Percentiles rank a stretch among this genome's conserved stretches.
These are phyloP conservation scores for Zaprionus bogoriensis DNA, from an alignment of 2,888 invertebrate species.

Conservation along the genomic window DNA sequence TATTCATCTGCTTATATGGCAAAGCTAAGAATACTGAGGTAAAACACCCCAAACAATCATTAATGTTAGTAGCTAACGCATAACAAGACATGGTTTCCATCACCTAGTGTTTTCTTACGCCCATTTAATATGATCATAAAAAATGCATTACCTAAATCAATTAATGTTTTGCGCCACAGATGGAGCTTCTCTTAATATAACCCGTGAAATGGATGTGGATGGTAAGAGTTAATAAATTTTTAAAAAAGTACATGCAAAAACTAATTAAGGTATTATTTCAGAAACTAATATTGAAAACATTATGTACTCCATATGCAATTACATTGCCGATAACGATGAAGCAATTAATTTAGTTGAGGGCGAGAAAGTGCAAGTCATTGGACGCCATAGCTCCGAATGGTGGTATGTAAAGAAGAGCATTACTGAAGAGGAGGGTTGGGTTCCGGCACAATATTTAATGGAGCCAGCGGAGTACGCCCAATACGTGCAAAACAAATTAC, in stretches of 20 bases:
- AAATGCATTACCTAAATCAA: background rate
- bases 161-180: constrained; percentile 84
- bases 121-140: background rate
- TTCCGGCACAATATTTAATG: constrained; percentile 94
- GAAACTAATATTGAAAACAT: constrained; percentile 87
- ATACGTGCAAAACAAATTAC: constrained; percentile 93
- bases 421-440: constrained; percentile 96
- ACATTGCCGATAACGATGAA: constrained; percentile 93
- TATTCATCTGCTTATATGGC: constrained; percentile 81
- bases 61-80: constrained; percentile 72
- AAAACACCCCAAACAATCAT: constrained; percentile 60
- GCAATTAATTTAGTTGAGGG: constrained; percentile 95
- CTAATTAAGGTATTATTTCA: constrained; percentile 30
- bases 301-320: constrained; percentile 92
- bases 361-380: constrained; percentile 92
- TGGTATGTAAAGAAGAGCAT: constrained; percentile 95
- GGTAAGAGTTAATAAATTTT: constrained; percentile 75
- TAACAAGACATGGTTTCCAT: constrained; percentile 43
- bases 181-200: constrained; percentile 88
- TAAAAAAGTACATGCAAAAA: background rate
- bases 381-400: constrained; percentile 94
- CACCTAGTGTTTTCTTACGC: constrained; percentile 9
- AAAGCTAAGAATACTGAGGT: constrained; percentile 82
- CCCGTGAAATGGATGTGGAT: constrained; percentile 86
- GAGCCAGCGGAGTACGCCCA: constrained; percentile 91